Evolutionary conservation across 1,140 invertebrate species (phyloP), one percentile per base, ranked within the genome.

Genomic region (Cherax destructor): DNA sequence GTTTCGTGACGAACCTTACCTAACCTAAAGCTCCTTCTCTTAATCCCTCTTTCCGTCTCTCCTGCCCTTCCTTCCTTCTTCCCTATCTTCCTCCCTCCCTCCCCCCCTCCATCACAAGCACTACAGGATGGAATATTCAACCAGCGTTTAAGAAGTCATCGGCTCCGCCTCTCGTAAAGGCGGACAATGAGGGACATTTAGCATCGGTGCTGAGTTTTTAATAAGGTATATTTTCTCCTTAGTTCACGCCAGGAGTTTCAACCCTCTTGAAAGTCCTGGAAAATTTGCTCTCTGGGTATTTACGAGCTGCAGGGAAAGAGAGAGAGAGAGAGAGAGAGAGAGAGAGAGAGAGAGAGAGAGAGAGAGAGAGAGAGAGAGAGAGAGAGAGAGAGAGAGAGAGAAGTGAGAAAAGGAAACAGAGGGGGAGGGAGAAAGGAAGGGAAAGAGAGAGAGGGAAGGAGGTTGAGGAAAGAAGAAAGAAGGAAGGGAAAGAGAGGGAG

Each of bases 41-140:
- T 41, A 41, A 41, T 41, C 30, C 30, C 50, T 30, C 80, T 83
- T 52, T 61, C 80, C 61, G 24, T 30, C 52, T 83, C 80, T 47
- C 78, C 24, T 24, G n/a, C 80, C 47, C n/a, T 21, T 21, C 10
- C 52, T 24, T 50, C 47, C 24, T 69, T 59, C 47, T 24, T 69
- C 81, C 69, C 59, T 69, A 61, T 69, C 81, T 69, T 30, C 47
- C 81, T 69, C 61, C 47, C 30, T 69, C 81, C 69, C 30, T 49
- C 59, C 21, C 47, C 5, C 79, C 24, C 16, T 41, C 56, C 24
- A 7, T 56, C 47, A 74, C 24, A 10, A 30, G 69, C 9, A n/a
- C n/a, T n/a, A 74, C 69, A 3, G 69, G 21, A 74, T 18, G 65
- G 69, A 24, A 74, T 74, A 74, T 74, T 74, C 24, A n/a, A 74